Evolutionary conservation across 2,113 vertebrate species (phyloP).

Genomic region (Puma concolor): DNA sequence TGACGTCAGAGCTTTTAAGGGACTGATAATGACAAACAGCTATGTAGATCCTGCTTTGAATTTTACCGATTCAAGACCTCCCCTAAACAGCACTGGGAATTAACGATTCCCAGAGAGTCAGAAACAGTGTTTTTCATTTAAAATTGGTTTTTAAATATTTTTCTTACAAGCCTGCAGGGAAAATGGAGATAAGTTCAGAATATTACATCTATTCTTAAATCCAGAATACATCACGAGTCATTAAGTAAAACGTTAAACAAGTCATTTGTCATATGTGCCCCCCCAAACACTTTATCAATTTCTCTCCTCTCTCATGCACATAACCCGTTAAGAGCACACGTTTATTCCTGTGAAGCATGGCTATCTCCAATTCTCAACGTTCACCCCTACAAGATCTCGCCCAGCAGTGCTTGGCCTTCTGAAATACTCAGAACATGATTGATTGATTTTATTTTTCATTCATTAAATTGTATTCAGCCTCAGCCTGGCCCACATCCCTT

Average conservation of each 20-base stretch:
- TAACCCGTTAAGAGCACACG: not conserved
- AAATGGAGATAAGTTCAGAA: slow-evolving; percentile 24
- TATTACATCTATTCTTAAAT: slow-evolving; percentile 27
- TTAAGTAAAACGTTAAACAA: slow-evolving; percentile 54
- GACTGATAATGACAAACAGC: not conserved
- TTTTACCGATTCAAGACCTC: not conserved
- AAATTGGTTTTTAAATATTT: slow-evolving; percentile 66
- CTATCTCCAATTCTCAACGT: slow-evolving; percentile 39
- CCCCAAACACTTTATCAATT: not conserved
- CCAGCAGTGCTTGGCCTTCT: slow-evolving; percentile 24
- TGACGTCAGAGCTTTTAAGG: not conserved
- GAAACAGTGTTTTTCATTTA: slow-evolving; percentile 54
- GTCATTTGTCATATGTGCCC: slow-evolving; percentile 12
- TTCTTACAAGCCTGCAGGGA: slow-evolving; percentile 1
- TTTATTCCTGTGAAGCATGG: slow-evolving; percentile 2
- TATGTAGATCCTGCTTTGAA: not conserved
- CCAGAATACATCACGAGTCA: slow-evolving; percentile 12
- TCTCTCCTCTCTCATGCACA: not conserved
- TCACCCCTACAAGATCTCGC: slow-evolving; percentile 45
- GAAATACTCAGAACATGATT: slow-evolving; percentile 39
- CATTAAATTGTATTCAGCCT: slow-evolving; percentile 64
- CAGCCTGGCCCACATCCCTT: slow-evolving; percentile 32
- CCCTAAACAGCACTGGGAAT: not conserved
- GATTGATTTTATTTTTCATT: slow-evolving; percentile 65
- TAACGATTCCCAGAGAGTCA: slow-evolving; percentile 13